Evolutionary conservation across 2,888 invertebrate species (phyloP).

Genomic region (Hypomecis punctinalis): DNA sequence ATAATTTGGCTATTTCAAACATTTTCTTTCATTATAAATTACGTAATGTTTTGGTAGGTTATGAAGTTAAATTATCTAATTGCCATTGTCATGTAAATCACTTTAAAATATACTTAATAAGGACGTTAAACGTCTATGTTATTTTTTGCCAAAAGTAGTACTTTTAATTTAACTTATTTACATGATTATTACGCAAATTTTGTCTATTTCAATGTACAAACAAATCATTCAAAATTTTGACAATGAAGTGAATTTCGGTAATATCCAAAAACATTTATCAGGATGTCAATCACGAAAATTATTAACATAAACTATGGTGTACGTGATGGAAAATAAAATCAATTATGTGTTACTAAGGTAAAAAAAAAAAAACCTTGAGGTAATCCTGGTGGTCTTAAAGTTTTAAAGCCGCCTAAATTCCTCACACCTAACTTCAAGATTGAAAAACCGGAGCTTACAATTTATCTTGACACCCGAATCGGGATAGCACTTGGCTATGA

Average conservation of each 20-base stretch:
- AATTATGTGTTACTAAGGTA: no score
- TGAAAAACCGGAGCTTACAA: no score
- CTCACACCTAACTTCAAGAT: no score
- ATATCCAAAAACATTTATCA: not conserved
- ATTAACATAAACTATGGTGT: no score
- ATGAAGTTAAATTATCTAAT: not conserved
- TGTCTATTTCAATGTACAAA: not conserved
- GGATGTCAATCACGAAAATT: no score
- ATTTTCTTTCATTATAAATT: not conserved
- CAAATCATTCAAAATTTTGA: slow-evolving; percentile 3
- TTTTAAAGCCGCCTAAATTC: no score
- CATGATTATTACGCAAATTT: not conserved
- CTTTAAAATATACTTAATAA: not conserved
- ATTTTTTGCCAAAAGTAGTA: slow-evolving; percentile 1
- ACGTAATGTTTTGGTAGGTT: not conserved
- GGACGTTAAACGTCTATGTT: not conserved
- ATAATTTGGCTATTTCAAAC: not conserved
- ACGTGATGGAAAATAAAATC: no score
- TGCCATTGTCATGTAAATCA: slow-evolving; percentile 5
- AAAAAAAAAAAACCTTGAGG: no score
- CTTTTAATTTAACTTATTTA: not conserved
- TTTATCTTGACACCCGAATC: no score
- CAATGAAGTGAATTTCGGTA: not conserved
- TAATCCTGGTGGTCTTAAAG: no score
- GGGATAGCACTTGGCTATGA: no score